Evolutionary conservation across 2,797 vertebrate species (phyloP), one percentile per base, ranked within the genome.

Genomic region (Alcedo atthis): DNA sequence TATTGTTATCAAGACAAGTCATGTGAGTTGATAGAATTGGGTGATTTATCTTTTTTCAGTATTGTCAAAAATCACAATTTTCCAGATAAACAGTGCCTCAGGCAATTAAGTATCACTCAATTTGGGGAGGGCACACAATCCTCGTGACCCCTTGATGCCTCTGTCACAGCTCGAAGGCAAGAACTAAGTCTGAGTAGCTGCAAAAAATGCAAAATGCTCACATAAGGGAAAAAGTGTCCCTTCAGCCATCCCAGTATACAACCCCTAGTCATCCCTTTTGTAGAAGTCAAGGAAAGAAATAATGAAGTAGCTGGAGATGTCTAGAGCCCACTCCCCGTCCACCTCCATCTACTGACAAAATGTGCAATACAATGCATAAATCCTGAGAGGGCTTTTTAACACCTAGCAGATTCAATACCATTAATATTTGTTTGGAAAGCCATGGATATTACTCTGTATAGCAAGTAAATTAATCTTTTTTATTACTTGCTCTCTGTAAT

Each of bases 361-460:
- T 48, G n/a, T 51, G 22, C 62, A 92, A 69, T 48, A 69, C 37
- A 79, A 37, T 25, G 12, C 48, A 73, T 48, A 80, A 90, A 95
- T 63, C 67, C 53, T 81, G 83, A 83, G 89, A 87, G 61, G 81
- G 57, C 45, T 83, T 85, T 85, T 93, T 67, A 86, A 77, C 86
- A 84, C 54, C 81, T 92, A 91, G 55, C 37, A 91, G 58, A 87
- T 83, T 81, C 59, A 93, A 73, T 63, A 69, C 6, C 48, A 85
- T 95, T 95, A 89, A 68, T 96, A 75, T 90, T 79, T n/a, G 4
- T 78, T 95, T 96, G 59, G 69, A 93, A 94, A 95, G 53, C 49
- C 53, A 61, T 28, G 6, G n/a, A 40, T 90, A 78, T 95, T 87
- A 66, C 61, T 80, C 95, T 73, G 74, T 61, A 19, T 37, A 89